phyloP scores from a whole-genome alignment of 2,888 invertebrate genomes.

The Plagodis pulveraria region DNA sequence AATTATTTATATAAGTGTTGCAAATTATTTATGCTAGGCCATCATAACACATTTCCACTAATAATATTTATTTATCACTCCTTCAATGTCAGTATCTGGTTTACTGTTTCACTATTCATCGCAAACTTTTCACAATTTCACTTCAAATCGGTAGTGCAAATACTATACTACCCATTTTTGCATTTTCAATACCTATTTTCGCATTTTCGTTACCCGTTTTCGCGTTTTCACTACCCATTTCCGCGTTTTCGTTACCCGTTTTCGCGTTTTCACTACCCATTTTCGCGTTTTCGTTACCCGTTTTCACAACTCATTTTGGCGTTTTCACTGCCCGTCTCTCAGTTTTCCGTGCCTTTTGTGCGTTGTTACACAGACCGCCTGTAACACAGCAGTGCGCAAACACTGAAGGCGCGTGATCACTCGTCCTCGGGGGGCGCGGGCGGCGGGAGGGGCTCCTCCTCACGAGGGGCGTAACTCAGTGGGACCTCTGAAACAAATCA shows the following conservation, averaged over 20 bases:
- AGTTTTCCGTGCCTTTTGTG: not conserved
- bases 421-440: slow-evolving; percentile 47
- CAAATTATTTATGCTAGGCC: too few species aligned
- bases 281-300: not conserved
- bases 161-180: too few species aligned
- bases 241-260: not conserved
- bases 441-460: slow-evolving; percentile 44
- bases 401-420: slow-evolving; percentile 43
- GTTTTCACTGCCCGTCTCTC: not conserved
- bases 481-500: slow-evolving; percentile 26
- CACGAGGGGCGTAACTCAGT: slow-evolving; percentile 45
- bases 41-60: too few species aligned
- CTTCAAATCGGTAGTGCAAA: too few species aligned
- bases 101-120: too few species aligned
- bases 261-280: not conserved
- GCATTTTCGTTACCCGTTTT: not conserved
- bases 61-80: too few species aligned
- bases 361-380: slow-evolving; percentile 17
- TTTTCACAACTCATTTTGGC: not conserved
- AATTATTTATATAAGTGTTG: too few species aligned
- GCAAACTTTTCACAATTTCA: too few species aligned
- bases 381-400: slow-evolving; percentile 25
- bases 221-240: not conserved
- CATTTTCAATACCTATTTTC: not conserved
- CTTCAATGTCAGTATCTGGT: too few species aligned